Evolutionary conservation across 2,888 invertebrate species (phyloP), one percentile per base, ranked within the genome.

Genomic region (Orthonychiurus folsomi): DNA sequence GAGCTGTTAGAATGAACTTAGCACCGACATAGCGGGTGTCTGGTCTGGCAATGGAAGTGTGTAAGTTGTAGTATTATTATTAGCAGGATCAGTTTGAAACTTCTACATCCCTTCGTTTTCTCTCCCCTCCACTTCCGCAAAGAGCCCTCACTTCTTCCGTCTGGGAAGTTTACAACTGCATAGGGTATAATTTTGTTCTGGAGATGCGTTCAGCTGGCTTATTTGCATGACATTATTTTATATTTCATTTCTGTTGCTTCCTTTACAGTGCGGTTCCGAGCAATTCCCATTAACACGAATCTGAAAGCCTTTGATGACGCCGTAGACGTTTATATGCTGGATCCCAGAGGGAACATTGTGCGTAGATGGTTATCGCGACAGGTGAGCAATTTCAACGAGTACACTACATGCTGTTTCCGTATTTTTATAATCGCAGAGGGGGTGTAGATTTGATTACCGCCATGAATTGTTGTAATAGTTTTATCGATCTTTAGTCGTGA

Each of bases 301-400:
- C 79, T 96, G 69, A 89, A 88, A 77, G 89, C 94, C 0, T 93
- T 90, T 76, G 88, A 90, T 69, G 88, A 89, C 76, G 88, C 93
- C 21, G 85, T 96, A 59, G 93, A 95, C 76, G 89, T 95, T 1
- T 94, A 85, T 76, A 89, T 95, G 81, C 78, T 93, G 71, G 94
- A 95, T 79, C 93, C 95, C 0, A 86, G 86, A 71, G 83, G 88
- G 2, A 86, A 89, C 63, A 87, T 93, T 69, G 86, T 95, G 81
- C 85, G 92, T 76, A 81, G 95, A 61, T 96, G 95, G 95, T 81
- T 95, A 0, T 93, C 94, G 0, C 81, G 93, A 76, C 93, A 93
- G 81, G 83, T 83, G 37, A 37, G 37, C 9, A 37, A 9, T 37
- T 37, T 15, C 5, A 37, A 9, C 15, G 9, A 37, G 37, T 37